Conservation (phyloP, 2,888 invertebrate genomes). For the Rhamnusium bicolor region DNA sequence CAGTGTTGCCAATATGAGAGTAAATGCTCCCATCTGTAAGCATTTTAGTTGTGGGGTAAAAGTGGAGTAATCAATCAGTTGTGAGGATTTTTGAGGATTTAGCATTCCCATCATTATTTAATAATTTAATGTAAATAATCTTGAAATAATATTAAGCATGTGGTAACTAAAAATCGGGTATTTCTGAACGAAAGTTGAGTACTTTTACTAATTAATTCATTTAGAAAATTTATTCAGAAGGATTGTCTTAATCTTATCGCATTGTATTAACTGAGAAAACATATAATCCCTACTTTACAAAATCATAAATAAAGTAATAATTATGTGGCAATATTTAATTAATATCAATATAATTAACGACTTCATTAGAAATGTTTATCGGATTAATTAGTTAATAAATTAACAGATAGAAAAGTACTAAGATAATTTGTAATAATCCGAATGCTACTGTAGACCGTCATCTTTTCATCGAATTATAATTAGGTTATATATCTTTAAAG, state of each 20-base stretch:
- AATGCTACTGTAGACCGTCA: conserved; percentile 13
- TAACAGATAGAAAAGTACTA: background rate
- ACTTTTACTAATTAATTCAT: background rate
- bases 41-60: no score
- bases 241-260: background rate
- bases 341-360: conserved; percentile 6
- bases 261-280: background rate
- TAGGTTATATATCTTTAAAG: background rate
- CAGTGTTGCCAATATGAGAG: no score
- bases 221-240: background rate
- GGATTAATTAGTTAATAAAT: conserved; percentile 24
- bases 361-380: background rate
- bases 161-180: background rate
- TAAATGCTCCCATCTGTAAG: no score
- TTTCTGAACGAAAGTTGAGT: background rate
- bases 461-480: background rate
- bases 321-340: conserved; percentile 6
- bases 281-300: background rate
- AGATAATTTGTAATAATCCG: background rate
- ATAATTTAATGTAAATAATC: no score
- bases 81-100: no score
- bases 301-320: conserved; percentile 2
- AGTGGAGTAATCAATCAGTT: no score
- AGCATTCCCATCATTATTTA: no score
- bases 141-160: no score